Evolutionary conservation across 35 echinoderm and acorn worm genomes (phyloP).

Genomic region (Amphiura filiformis): DNA sequence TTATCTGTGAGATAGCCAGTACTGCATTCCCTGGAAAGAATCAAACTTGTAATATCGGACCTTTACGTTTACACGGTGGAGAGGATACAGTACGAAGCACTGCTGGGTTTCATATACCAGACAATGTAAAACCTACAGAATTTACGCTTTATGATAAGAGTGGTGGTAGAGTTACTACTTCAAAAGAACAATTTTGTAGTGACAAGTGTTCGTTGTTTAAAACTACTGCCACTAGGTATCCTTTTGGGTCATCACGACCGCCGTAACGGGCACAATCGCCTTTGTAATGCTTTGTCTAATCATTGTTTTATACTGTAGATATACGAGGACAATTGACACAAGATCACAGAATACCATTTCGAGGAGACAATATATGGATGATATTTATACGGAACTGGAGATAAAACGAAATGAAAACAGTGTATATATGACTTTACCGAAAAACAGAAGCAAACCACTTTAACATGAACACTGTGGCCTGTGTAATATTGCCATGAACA

Average conservation of each 20-base stretch:
- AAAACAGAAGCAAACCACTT: not conserved
- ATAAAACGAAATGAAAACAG: not conserved
- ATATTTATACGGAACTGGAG: not conserved
- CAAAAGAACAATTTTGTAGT: not conserved
- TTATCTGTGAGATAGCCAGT: not conserved
- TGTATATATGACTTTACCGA: not conserved
- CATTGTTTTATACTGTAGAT: not conserved
- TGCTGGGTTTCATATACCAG: no score
- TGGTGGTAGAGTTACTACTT: no score
- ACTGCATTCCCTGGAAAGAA: not conserved
- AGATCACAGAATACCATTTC: not conserved
- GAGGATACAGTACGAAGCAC: no score
- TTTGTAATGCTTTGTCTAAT: not conserved
- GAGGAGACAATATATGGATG: not conserved
- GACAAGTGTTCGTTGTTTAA: not conserved
- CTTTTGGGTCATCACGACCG: not conserved
- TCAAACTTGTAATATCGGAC: not conserved
- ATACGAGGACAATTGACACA: not conserved
- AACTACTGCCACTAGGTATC: not conserved
- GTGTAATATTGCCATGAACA: no score
- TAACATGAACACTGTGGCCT: no score
- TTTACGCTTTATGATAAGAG: no score
- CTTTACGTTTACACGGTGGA: not conserved
- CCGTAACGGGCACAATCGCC: not conserved
- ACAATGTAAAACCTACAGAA: no score